Percentiles rank a stretch among this genome's conserved stretches.
Evolutionary conservation across 2,113 vertebrate genomes (phyloP).

Genomic region (Cryptotis parvus): DNA sequence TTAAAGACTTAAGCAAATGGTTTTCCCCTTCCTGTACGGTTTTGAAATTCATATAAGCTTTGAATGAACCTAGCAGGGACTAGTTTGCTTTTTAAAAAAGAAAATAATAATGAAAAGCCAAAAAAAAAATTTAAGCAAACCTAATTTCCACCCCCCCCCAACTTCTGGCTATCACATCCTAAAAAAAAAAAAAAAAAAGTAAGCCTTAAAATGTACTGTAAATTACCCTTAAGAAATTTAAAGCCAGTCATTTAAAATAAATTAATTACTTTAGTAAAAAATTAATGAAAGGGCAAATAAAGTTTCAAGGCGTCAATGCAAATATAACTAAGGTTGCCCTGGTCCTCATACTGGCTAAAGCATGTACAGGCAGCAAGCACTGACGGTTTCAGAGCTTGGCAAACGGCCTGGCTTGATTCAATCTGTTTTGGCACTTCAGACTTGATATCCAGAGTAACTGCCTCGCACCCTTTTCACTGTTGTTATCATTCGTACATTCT

Average conservation of each 20-base stretch:
- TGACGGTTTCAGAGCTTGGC: background rate
- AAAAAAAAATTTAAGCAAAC: slow-evolving; percentile 28
- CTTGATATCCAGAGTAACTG: no score
- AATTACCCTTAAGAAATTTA: slow-evolving; percentile 14
- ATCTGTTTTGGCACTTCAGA: background rate
- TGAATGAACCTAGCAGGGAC: background rate
- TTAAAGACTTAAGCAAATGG: background rate
- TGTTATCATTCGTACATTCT: background rate
- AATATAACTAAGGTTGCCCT: background rate
- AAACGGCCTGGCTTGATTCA: background rate
- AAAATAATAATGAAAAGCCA: background rate
- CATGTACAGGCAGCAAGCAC: background rate
- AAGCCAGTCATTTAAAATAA: slow-evolving; percentile 2
- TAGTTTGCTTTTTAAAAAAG: background rate
- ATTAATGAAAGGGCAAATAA: background rate
- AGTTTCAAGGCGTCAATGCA: slow-evolving; percentile 18
- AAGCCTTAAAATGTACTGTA: background rate
- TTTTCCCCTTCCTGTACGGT: background rate
- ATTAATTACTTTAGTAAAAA: slow-evolving; percentile 7
- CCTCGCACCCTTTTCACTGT: background rate
- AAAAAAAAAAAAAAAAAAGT: background rate
- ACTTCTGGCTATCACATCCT: background rate
- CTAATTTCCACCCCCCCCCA: background rate
- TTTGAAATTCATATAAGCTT: slow-evolving; percentile 35
- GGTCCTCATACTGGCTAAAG: background rate